Conservation (phyloP, 1,140 invertebrate species). For the Drosophila orosa region DNA sequence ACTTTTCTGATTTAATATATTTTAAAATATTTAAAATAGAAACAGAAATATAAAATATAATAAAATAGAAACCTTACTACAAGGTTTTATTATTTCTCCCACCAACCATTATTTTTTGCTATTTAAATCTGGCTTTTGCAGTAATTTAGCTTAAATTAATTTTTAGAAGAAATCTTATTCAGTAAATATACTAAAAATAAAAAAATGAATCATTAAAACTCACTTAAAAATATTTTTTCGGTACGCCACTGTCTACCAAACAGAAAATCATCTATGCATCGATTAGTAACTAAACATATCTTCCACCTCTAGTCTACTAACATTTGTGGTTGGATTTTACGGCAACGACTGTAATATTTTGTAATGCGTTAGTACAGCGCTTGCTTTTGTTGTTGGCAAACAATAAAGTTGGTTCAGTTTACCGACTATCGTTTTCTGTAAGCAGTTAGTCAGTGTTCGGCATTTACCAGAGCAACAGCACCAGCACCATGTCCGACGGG, state of each 20-base stretch:
- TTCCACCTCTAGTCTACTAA: background rate
- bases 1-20: no score
- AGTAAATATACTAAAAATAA: no score
- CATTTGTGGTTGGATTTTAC: background rate
- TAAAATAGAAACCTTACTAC: no score
- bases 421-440: background rate
- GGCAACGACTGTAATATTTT: background rate
- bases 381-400: background rate
- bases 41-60: no score
- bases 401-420: constrained; percentile 1
- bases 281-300: background rate
- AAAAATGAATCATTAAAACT: no score
- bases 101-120: no score
- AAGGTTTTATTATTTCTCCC: no score
- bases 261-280: background rate
- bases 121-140: no score
- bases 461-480: background rate
- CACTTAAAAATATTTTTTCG: background rate
- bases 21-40: no score
- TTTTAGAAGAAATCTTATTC: no score
- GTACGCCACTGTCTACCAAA: background rate
- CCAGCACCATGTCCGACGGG: background rate
- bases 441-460: background rate
- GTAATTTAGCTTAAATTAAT: no score
- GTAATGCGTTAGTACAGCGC: background rate